Conservation (phyloP, 2,797 vertebrate species). For the Zalophus californianus region DNA sequence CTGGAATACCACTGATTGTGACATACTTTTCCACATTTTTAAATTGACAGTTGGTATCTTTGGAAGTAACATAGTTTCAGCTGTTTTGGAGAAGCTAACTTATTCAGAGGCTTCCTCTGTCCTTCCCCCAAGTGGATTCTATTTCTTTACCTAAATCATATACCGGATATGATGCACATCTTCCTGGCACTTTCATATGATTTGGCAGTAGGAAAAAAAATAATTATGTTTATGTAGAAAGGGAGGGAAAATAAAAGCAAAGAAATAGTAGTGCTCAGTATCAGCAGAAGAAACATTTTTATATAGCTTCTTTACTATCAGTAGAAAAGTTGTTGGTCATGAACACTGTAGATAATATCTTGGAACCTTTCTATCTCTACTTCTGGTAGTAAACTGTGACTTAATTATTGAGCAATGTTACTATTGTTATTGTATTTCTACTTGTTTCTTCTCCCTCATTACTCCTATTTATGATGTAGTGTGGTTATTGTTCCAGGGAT, state of each 20-base stretch:
- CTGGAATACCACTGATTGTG: not conserved
- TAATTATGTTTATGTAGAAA: not conserved
- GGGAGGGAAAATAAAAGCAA: not conserved
- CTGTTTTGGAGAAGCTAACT: not conserved
- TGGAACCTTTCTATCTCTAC: not conserved
- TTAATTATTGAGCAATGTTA: not conserved
- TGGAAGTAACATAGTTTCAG: not conserved
- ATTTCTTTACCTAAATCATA: not conserved
- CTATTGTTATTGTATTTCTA: not conserved
- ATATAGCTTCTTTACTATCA: not conserved
- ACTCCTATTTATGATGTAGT: not conserved
- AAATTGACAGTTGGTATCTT: not conserved
- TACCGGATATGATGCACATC: not conserved
- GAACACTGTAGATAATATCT: not conserved
- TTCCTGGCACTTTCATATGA: not conserved
- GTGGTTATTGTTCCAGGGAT: not conserved
- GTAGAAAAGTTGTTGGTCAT: not conserved
- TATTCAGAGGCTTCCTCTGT: not conserved
- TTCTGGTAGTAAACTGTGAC: not conserved
- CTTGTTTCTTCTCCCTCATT: not conserved
- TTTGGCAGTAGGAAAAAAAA: not conserved
- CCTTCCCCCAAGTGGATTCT: not conserved
- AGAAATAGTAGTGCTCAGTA: not conserved
- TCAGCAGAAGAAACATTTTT: not conserved
- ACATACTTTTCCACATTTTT: not conserved